These are phyloP conservation scores for Brenthis ino DNA, from an alignment of 2,888 invertebrate genomes.

Conservation along the genomic window DNA sequence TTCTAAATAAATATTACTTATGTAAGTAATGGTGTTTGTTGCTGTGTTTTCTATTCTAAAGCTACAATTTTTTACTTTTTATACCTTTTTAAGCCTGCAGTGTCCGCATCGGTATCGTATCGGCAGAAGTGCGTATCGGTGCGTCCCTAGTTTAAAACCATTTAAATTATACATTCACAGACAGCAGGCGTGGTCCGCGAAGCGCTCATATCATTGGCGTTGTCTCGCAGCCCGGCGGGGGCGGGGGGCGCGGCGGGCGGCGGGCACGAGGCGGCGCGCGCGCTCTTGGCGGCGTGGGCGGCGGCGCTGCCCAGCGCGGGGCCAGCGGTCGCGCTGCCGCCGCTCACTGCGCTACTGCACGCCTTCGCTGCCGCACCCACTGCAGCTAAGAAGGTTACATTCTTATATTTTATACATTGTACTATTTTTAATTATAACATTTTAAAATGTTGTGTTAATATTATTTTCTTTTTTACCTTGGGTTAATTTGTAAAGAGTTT, in stretches of 20 bases:
- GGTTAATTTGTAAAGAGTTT: neutral
- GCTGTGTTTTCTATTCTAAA: no score
- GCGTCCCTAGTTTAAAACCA: neutral
- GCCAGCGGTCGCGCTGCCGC: conserved; percentile 62
- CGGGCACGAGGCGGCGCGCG: conserved; percentile 55
- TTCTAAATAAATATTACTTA: no score
- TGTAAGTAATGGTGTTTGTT: no score
- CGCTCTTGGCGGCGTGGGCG: conserved; percentile 63
- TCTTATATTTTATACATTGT: no score
- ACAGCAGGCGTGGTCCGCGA: conserved; percentile 83
- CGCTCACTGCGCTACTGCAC: conserved; percentile 67
- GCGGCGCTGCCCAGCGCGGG: conserved; percentile 53
- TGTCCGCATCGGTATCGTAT: no score
- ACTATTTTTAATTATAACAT: no score
- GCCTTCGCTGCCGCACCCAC: conserved; percentile 70
- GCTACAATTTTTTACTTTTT: no score
- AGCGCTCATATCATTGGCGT: conserved; percentile 65
- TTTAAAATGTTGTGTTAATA: no score
- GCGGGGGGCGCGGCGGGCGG: conserved; percentile 41
- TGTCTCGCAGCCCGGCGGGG: conserved; percentile 48
- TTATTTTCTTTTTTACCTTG: neutral
- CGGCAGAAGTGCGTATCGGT: no score
- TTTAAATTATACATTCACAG: conserved; percentile 53
- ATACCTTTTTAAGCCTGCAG: no score
- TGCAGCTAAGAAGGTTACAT: conserved; percentile 63